A percentile compares a stretch with the other conserved stretches of the same genome.
phyloP scores from a whole-genome alignment of 2,888 invertebrate species.

The Endomychus coccineus region DNA sequence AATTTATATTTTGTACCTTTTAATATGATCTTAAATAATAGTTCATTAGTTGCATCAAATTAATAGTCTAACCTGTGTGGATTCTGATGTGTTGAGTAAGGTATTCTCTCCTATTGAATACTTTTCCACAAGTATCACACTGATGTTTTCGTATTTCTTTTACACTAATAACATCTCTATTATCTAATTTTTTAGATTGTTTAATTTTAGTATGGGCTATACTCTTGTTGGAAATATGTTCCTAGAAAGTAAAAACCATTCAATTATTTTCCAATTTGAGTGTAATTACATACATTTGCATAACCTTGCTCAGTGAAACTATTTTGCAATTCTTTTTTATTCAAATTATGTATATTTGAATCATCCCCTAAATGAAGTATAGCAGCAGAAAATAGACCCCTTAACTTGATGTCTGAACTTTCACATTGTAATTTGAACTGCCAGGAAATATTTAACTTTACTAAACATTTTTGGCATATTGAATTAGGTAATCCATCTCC shows the following conservation, averaged over 20 bases:
- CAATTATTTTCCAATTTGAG: too few relatives aligned
- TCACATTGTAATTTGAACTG: slow-evolving; percentile 34
- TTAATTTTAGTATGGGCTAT: too few relatives aligned
- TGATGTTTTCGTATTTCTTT: slow-evolving; percentile 34
- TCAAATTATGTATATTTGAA: not conserved
- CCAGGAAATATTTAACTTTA: slow-evolving; percentile 31
- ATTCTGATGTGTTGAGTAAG: slow-evolving; percentile 34
- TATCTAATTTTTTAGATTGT: slow-evolving; percentile 13
- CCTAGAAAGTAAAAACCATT: too few relatives aligned
- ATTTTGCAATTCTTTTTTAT: not conserved
- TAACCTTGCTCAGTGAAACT: too few relatives aligned
- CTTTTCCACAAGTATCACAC: slow-evolving; percentile 40
- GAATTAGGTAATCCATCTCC: slow-evolving; percentile 31
- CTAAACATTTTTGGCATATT: slow-evolving; percentile 31
- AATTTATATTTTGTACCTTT: too few relatives aligned
- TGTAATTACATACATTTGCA: too few relatives aligned
- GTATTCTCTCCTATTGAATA: slow-evolving; percentile 37
- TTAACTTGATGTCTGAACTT: slow-evolving; percentile 29
- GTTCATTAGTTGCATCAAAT: too few relatives aligned
- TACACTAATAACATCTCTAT: slow-evolving; percentile 19
- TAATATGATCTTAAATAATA: too few relatives aligned
- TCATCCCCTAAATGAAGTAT: not conserved
- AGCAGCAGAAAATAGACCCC: slow-evolving; percentile 27
- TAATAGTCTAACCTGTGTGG: slow-evolving; percentile 33
- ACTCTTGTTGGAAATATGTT: too few relatives aligned